phyloP scores from a whole-genome alignment of 2,888 invertebrate genomes.

The Idaea straminata region DNA sequence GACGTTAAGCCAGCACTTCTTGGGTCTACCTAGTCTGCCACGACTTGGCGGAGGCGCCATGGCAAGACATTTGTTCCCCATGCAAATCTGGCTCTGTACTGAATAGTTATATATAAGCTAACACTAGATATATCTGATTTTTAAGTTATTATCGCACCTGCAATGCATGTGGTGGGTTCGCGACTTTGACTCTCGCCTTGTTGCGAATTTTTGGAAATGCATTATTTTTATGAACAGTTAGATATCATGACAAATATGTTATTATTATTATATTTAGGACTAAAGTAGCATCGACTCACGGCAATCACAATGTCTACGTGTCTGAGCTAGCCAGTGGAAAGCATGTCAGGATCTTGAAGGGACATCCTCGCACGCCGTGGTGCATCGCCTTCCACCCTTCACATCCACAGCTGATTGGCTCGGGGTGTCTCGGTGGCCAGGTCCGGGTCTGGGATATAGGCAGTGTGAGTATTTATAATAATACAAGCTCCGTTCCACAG shows the following conservation, averaged over 20 bases:
- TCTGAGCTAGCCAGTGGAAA: slow-evolving; percentile 89
- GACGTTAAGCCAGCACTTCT: no score
- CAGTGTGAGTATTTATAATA: slow-evolving; percentile 52
- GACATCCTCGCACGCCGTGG: slow-evolving; percentile 95
- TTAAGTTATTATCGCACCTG: no score
- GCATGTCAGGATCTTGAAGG: slow-evolving; percentile 87
- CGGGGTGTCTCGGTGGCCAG: slow-evolving; percentile 93
- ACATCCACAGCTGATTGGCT: slow-evolving; percentile 90
- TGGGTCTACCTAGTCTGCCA: no score
- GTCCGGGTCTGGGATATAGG: slow-evolving; percentile 92
- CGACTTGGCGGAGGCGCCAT: no score
- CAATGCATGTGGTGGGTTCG: no score
- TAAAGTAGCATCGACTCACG: slow-evolving; percentile 92
- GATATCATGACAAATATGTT: neutral
- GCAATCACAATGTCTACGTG: slow-evolving; percentile 93
- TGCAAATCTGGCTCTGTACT: no score
- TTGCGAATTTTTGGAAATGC: no score
- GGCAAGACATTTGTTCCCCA: no score
- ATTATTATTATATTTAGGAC: slow-evolving; percentile 72
- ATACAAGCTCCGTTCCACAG: neutral
- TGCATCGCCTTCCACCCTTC: slow-evolving; percentile 94
- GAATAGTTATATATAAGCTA: no score
- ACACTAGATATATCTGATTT: no score
- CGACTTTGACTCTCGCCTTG: no score
- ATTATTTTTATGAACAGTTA: neutral